Evolutionary conservation across 2,888 invertebrate genomes (phyloP).

Genomic region (Taenaris catops): DNA sequence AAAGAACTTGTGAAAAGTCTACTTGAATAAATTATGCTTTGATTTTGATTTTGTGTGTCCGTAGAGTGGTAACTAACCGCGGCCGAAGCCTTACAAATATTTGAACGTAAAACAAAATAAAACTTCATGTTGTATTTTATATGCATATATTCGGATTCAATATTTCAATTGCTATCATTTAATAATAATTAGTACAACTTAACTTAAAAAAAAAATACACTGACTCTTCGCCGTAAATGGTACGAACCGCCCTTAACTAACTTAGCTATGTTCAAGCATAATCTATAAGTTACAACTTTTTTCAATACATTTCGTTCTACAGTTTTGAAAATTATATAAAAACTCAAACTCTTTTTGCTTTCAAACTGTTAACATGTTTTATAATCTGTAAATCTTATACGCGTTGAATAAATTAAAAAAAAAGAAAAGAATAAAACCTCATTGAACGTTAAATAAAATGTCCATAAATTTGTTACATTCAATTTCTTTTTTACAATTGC

Average conservation of each 20-base stretch:
- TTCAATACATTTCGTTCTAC: slow-evolving; percentile 60
- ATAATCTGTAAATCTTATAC: slow-evolving; percentile 11
- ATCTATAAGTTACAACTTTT: slow-evolving; percentile 74
- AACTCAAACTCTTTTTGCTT: slow-evolving; percentile 7
- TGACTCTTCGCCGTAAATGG: slow-evolving; percentile 60
- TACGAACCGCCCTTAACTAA: slow-evolving; percentile 52
- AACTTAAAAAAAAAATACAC: slow-evolving; percentile 73
- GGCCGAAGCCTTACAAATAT: no score
- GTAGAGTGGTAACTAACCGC: no score
- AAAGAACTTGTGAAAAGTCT: no score
- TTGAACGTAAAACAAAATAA: slow-evolving; percentile 14
- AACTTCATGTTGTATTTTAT: slow-evolving; percentile 43
- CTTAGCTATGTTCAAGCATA: slow-evolving; percentile 73
- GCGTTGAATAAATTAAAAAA: slow-evolving; percentile 12
- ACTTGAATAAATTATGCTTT: no score
- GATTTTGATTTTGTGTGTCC: no score
- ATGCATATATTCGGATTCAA: slow-evolving; percentile 78
- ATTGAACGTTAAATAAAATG: no score
- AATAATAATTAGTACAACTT: slow-evolving; percentile 66
- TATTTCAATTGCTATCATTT: slow-evolving; percentile 73
- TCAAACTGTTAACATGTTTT: slow-evolving; percentile 5
- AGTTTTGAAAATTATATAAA: slow-evolving; percentile 27
- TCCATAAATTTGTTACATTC: no score
- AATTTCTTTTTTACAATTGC: slow-evolving; percentile 10
- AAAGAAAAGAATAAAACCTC: no score